Evolutionary conservation across 2,113 vertebrate species (phyloP).

Genomic region (Arvicanthis niloticus): DNA sequence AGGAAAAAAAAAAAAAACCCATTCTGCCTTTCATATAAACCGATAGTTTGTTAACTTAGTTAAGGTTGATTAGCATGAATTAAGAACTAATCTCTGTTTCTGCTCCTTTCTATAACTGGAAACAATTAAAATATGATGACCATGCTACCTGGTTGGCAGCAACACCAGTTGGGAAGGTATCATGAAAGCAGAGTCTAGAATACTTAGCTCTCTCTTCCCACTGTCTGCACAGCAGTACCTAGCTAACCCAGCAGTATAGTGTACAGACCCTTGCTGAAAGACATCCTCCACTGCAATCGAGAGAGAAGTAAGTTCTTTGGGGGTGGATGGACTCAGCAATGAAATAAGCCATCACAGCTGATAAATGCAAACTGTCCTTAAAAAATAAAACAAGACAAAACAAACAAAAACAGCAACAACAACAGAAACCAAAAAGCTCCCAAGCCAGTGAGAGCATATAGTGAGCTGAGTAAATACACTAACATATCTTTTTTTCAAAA

Average conservation of each 20-base stretch:
- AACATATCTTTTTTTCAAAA: conserved; percentile 23
- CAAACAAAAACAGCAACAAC: not conserved
- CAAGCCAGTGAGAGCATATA: not conserved
- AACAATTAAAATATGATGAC: conserved; percentile 31
- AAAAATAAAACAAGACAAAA: not conserved
- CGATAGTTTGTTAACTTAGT: not conserved
- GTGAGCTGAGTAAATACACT: conserved; percentile 50
- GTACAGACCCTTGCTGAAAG: not conserved
- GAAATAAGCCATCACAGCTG: conserved; percentile 33
- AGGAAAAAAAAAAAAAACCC: not conserved
- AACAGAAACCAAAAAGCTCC: conserved; percentile 20
- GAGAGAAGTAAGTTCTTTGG: not conserved
- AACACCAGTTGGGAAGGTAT: conserved; percentile 3
- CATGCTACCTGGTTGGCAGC: not conserved
- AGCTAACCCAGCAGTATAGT: not conserved
- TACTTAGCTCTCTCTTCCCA: not conserved
- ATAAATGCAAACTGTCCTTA: conserved; percentile 35
- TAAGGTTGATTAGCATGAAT: not conserved
- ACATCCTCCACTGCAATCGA: not conserved
- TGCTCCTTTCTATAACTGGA: not conserved
- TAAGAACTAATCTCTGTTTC: not conserved
- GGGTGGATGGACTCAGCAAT: not conserved
- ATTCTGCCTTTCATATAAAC: not conserved
- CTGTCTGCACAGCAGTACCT: not conserved
- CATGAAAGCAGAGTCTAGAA: not conserved